Conservation (phyloP, 2,888 invertebrate genomes). For the Leptarthrus brevirostris region DNA sequence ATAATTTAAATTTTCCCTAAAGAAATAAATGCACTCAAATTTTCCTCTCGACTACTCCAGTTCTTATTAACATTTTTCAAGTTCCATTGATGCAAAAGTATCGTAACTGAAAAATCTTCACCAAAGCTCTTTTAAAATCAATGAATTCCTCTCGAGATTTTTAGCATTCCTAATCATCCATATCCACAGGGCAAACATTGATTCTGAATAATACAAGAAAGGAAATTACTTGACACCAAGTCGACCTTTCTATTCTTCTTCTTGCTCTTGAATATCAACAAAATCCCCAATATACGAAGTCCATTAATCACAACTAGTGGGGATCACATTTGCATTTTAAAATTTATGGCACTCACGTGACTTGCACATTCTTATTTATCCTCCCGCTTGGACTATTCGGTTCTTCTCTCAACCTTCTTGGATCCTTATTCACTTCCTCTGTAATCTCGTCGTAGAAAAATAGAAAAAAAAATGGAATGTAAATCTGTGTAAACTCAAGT, state of each 20-base stretch:
- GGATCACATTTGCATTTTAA: constrained; percentile 57
- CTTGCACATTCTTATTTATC: constrained; percentile 57
- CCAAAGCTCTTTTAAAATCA: background rate
- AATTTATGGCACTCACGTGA: constrained; percentile 58
- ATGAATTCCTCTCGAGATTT: constrained; percentile 28
- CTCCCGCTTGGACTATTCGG: constrained; percentile 56
- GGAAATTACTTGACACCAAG: constrained; percentile 40
- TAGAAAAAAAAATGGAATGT: constrained; percentile 33
- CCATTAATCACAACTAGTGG: constrained; percentile 57
- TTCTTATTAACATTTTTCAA: constrained; percentile 28
- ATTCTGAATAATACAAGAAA: constrained; percentile 14
- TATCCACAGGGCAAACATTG: constrained; percentile 41
- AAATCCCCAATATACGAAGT: constrained; percentile 53
- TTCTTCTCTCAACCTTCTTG: constrained; percentile 50
- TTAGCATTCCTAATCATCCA: constrained; percentile 34
- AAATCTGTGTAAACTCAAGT: constrained; percentile 43
- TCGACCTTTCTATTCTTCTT: constrained; percentile 11
- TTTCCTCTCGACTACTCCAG: background rate
- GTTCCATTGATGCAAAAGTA: constrained; percentile 17
- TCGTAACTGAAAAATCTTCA: background rate
- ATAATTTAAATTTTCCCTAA: background rate
- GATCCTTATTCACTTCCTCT: constrained; percentile 23
- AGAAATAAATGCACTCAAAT: background rate
- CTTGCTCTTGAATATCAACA: constrained; percentile 14
- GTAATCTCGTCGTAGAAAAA: constrained; percentile 25